Conservation (phyloP, 1,140 invertebrate species). For the Formica exsecta region DNA sequence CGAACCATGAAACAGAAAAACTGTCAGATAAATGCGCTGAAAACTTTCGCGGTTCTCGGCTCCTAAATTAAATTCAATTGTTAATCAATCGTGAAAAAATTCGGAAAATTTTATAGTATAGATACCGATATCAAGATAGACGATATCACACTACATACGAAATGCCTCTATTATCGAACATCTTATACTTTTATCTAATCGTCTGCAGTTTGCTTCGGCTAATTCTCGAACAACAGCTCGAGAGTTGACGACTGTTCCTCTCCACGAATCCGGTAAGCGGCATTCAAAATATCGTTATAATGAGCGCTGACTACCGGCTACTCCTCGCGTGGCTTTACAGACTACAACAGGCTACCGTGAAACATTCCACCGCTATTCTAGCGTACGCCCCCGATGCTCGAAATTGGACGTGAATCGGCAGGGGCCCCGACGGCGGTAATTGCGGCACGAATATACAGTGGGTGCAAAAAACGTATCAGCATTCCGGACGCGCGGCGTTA, state of each 20-base stretch:
- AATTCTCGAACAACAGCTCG: conserved; percentile 28
- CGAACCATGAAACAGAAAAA: conserved; percentile 11
- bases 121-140: background rate
- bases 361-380: conserved; percentile 76
- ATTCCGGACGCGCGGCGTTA: conserved; percentile 72
- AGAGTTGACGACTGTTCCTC: background rate
- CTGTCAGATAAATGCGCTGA: too few species aligned
- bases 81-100: background rate
- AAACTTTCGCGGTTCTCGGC: background rate
- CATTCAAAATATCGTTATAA: conserved; percentile 75
- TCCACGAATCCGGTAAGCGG: conserved; percentile 50
- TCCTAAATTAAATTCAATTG: background rate
- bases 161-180: conserved; percentile 2
- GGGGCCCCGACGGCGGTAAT: conserved; percentile 71
- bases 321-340: conserved; percentile 69
- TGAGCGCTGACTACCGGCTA: conserved; percentile 75
- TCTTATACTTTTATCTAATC: background rate
- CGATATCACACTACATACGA: background rate
- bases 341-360: conserved; percentile 76
- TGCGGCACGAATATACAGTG: conserved; percentile 73
- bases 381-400: conserved; percentile 67
- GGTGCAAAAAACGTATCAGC: conserved; percentile 76
- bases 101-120: background rate
- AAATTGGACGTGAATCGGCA: conserved; percentile 76
- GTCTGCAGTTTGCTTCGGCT: background rate